phyloP scores from a whole-genome alignment of 2,888 invertebrate genomes.

The Stenoptilia bipunctidactyla region DNA sequence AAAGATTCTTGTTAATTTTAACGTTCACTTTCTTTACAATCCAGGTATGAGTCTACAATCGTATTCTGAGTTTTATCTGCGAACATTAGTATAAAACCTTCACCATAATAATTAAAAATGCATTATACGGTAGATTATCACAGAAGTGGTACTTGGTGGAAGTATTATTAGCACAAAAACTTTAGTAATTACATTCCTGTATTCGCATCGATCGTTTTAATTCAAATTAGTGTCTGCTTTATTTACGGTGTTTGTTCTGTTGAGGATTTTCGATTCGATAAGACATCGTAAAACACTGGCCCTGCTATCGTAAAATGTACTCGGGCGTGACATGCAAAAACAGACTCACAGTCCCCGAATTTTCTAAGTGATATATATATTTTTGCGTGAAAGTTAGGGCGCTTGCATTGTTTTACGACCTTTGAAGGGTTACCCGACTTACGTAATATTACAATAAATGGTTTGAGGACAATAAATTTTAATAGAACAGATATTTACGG shows the following conservation, averaged over 20 bases:
- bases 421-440: conserved; percentile 54
- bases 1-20: too few species aligned
- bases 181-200: conserved; percentile 8
- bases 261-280: conserved; percentile 55
- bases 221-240: conserved; percentile 37
- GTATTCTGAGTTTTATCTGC: not conserved
- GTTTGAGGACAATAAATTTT: conserved; percentile 57
- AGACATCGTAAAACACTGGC: conserved; percentile 59
- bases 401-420: conserved; percentile 54
- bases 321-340: conserved; percentile 37
- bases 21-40: too few species aligned
- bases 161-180: not conserved
- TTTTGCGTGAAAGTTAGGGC: conserved; percentile 37
- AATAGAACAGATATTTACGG: conserved; percentile 62
- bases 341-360: conserved; percentile 36
- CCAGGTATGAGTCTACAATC: too few species aligned
- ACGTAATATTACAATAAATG: conserved; percentile 59
- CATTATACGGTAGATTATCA: not conserved
- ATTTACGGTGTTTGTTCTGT: conserved; percentile 40
- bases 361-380: conserved; percentile 33
- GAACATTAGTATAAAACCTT: not conserved
- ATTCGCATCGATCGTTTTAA: conserved; percentile 23
- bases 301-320: conserved; percentile 53
- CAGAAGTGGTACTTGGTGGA: not conserved
- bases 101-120: not conserved